phyloP scores from a whole-genome alignment of 2,888 invertebrate species.

The Meghimatium bilineatum region DNA sequence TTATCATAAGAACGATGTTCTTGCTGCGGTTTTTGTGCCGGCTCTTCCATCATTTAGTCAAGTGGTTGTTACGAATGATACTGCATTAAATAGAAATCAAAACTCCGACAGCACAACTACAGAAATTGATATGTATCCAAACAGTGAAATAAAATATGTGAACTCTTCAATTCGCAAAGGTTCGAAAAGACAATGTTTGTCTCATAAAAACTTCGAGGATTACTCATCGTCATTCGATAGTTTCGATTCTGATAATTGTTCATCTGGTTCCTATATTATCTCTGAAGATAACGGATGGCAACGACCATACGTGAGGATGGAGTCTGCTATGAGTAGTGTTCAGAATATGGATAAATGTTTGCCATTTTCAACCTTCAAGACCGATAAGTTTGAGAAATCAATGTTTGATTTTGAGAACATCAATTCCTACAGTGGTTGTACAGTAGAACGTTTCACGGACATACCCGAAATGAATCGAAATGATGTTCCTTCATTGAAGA shows the following conservation, averaged over 20 bases:
- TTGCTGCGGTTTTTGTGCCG: background rate
- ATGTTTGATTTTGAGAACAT: background rate
- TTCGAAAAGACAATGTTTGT: background rate
- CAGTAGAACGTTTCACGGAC: background rate
- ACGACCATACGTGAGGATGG: background rate
- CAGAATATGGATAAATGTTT: background rate
- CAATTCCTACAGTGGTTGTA: background rate
- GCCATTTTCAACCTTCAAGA: background rate
- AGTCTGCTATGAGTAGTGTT: background rate
- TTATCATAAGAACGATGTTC: background rate
- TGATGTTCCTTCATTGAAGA: background rate
- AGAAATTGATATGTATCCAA: background rate
- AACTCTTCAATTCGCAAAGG: background rate
- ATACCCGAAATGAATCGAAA: background rate
- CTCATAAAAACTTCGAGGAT: conserved; percentile 3
- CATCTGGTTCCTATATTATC: conserved; percentile 17
- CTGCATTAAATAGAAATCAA: background rate
- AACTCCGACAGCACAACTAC: background rate
- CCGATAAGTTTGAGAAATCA: background rate
- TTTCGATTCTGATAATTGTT: conserved; percentile 27
- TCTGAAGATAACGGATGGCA: background rate
- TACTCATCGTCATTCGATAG: conserved; percentile 30
- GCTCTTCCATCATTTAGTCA: background rate
- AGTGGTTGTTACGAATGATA: background rate
- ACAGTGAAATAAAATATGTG: background rate